Conservation (phyloP, 2,888 invertebrate genomes). For the Lycaena phlaeas region DNA sequence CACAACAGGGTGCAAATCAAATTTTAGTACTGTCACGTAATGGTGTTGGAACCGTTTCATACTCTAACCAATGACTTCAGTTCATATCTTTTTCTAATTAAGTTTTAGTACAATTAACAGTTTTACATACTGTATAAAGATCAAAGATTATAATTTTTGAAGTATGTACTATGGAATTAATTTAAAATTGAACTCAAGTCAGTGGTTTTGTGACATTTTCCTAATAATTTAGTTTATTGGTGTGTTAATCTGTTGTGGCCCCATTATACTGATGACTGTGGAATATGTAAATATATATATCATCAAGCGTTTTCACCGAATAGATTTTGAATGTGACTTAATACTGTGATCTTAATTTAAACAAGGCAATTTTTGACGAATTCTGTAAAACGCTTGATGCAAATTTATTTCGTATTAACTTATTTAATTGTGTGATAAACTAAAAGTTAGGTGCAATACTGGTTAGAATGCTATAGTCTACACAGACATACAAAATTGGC, state of each 20-base stretch:
- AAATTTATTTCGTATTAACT: conserved; percentile 45
- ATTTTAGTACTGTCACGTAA: conserved; percentile 38
- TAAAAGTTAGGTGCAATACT: conserved; percentile 24
- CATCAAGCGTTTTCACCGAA: conserved; percentile 59
- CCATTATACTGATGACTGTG: conserved; percentile 62
- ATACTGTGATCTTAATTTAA: conserved; percentile 73
- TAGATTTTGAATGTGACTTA: conserved; percentile 67
- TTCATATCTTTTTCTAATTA: conserved; percentile 20
- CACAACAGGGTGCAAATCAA: conserved; percentile 52
- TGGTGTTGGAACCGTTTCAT: conserved; percentile 34
- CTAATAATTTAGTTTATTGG: conserved; percentile 30
- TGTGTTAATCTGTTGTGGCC: conserved; percentile 44
- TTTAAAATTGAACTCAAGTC: conserved; percentile 31
- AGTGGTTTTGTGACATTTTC: conserved; percentile 43
- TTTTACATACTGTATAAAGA: conserved; percentile 1
- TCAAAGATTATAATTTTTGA: conserved; percentile 8
- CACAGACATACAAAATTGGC: conserved; percentile 57
- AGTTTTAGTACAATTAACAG: conserved; percentile 9
- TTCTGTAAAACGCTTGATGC: conserved; percentile 54
- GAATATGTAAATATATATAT: conserved; percentile 57
- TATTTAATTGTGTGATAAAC: conserved; percentile 61
- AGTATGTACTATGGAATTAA: conserved; percentile 6
- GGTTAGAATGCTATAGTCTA: conserved; percentile 43
- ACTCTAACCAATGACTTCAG: conserved; percentile 36
- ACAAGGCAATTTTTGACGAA: conserved; percentile 62